Evolutionary conservation across 2,797 vertebrate species (phyloP).

Genomic region (Natrix natrix): DNA sequence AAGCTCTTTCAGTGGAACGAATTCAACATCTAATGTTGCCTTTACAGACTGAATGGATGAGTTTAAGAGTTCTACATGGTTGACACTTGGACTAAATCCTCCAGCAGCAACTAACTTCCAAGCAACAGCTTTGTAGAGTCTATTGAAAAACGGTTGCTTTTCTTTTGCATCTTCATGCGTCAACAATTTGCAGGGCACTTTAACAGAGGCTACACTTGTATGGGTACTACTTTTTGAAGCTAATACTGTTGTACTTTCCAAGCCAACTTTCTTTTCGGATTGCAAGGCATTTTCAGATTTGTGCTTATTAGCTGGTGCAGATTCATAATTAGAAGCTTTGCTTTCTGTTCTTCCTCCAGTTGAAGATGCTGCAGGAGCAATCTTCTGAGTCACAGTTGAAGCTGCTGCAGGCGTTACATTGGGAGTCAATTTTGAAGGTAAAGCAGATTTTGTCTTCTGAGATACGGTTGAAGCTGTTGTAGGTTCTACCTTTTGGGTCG

Average conservation of each 20-base stretch:
- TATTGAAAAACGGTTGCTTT: conserved; percentile 94
- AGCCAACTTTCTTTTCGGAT: conserved; percentile 60
- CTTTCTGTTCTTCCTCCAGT: conserved; percentile 15
- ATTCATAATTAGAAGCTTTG: conserved; percentile 48
- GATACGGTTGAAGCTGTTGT: neutral
- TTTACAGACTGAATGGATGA: conserved; percentile 90
- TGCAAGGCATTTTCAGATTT: conserved; percentile 53
- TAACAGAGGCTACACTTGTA: conserved; percentile 58
- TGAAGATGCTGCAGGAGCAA: conserved; percentile 31
- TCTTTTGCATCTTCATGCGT: conserved; percentile 81
- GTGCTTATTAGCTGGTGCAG: conserved; percentile 42
- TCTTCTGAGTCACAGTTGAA: neutral
- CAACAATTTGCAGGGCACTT: conserved; percentile 65
- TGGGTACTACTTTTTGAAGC: conserved; percentile 62
- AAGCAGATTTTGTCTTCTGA: neutral
- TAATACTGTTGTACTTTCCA: conserved; percentile 35
- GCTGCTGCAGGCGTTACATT: neutral
- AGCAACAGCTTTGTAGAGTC: conserved; percentile 94
- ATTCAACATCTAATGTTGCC: conserved; percentile 86
- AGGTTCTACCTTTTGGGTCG: neutral
- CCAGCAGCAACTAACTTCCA: conserved; percentile 97
- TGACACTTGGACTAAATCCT: conserved; percentile 88
- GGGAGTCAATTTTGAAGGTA: neutral
- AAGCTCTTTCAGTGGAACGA: conserved; percentile 93
- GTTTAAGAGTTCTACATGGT: conserved; percentile 89